Evolutionary conservation across 2,888 invertebrate genomes (phyloP).

Genomic region (Luffia ferchaultella): DNA sequence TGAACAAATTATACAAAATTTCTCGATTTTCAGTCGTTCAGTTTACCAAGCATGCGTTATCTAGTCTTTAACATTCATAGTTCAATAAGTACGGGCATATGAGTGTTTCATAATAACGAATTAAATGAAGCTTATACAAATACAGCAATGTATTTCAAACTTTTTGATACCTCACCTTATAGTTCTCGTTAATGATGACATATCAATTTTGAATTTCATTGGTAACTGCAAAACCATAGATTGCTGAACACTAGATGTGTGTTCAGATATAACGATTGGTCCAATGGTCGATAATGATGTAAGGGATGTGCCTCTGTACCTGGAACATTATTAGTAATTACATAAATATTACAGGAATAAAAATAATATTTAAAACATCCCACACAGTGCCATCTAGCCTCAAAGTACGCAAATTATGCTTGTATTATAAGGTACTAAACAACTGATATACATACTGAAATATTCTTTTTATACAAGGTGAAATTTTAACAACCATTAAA

Average conservation of each 20-base stretch:
- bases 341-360: no score
- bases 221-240: slow-evolving; percentile 73
- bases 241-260: slow-evolving; percentile 72
- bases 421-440: no score
- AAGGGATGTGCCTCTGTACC: slow-evolving; percentile 48
- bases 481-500: no score
- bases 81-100: background rate
- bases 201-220: slow-evolving; percentile 55
- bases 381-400: no score
- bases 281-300: slow-evolving; percentile 62
- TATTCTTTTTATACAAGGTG: no score
- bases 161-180: slow-evolving; percentile 49
- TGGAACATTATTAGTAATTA: no score
- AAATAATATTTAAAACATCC: no score
- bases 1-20: no score
- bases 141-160: no score
- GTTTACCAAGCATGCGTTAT: background rate
- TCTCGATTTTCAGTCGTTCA: no score
- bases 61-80: background rate
- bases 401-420: no score
- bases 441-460: no score
- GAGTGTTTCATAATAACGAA: background rate
- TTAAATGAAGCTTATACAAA: slow-evolving; percentile 9
- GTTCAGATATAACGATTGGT: slow-evolving; percentile 70
- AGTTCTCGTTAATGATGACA: slow-evolving; percentile 25